Percentiles rank a stretch among this genome's conserved stretches.
These are phyloP conservation scores for Takifugu bimaculatus DNA, from an alignment of 2,113 vertebrate genomes.

Conservation along the genomic window DNA sequence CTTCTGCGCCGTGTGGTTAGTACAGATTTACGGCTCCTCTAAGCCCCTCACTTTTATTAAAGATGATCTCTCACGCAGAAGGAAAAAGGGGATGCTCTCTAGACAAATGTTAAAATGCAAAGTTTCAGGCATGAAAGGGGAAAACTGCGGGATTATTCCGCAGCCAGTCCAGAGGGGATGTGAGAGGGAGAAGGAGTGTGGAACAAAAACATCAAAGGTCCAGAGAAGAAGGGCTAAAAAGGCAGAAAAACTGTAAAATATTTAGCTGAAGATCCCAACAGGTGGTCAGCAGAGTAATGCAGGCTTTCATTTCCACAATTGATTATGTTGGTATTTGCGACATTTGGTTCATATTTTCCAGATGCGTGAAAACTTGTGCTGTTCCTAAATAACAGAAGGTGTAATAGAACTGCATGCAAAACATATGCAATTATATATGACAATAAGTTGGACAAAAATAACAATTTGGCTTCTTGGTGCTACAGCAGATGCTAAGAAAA, in stretches of 20 bases:
- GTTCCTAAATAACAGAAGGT: too few relatives aligned
- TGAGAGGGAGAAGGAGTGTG: constrained; percentile 75
- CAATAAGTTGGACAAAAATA: too few relatives aligned
- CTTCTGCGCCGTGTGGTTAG: constrained; percentile 86
- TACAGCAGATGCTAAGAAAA: too few relatives aligned
- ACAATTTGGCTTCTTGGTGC: too few relatives aligned
- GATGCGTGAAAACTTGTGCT: constrained; percentile 13
- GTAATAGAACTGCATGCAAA: too few relatives aligned
- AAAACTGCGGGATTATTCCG: constrained; percentile 84
- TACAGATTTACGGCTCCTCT: constrained; percentile 87
- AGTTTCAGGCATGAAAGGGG: constrained; percentile 87
- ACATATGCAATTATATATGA: too few relatives aligned
- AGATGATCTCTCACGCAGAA: constrained; percentile 90
- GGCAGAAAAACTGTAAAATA: constrained; percentile 81
- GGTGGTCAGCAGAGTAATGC: constrained; percentile 79
- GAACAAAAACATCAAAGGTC: constrained; percentile 90
- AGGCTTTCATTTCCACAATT: constrained; percentile 63
- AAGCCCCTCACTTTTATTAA: constrained; percentile 88
- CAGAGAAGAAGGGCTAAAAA: constrained; percentile 66
- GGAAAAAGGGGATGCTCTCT: constrained; percentile 79
- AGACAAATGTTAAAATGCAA: constrained; percentile 96
- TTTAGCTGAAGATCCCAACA: constrained; percentile 82
- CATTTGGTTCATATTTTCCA: constrained; percentile 48
- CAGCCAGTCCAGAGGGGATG: constrained; percentile 78
- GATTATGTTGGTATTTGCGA: constrained; percentile 74